Evolutionary conservation across 2,888 invertebrate species (phyloP).

Genomic region (Oscheius myriophilus): DNA sequence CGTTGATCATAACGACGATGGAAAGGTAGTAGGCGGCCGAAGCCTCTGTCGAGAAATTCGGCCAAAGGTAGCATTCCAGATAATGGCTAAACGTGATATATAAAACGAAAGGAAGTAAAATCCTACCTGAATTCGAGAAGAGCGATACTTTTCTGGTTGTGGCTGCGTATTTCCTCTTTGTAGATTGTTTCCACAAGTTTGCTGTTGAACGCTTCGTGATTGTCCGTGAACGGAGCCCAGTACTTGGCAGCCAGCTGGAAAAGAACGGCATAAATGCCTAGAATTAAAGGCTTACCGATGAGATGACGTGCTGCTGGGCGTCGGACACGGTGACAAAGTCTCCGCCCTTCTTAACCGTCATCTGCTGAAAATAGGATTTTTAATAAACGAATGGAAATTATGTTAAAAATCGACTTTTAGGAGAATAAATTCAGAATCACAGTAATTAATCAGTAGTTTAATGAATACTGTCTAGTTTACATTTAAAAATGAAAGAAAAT

Average conservation of each 20-base stretch:
- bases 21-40: constrained; percentile 82
- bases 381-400: too few relatives aligned
- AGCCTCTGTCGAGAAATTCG: constrained; percentile 83
- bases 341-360: constrained; percentile 22
- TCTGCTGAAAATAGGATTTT: constrained; percentile 8
- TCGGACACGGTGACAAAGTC: constrained; percentile 11
- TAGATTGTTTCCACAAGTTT: constrained; percentile 58
- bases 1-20: constrained; percentile 97
- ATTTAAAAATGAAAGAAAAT: too few relatives aligned
- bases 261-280: too few relatives aligned
- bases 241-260: constrained; percentile 87
- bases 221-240: constrained; percentile 85
- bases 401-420: too few relatives aligned
- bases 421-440: too few relatives aligned
- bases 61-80: constrained; percentile 95
- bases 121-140: constrained; percentile 59
- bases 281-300: constrained; percentile 1
- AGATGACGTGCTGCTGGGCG: constrained; percentile 14
- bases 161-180: constrained; percentile 51
- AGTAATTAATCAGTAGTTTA: too few relatives aligned
- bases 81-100: constrained; percentile 83
- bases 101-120: background rate
- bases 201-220: constrained; percentile 50
- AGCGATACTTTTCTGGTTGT: constrained; percentile 65
- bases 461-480: too few relatives aligned